Base-by-base conservation (phyloP, 2,888 invertebrate genomes). In the Stomorhina lunata region DNA sequence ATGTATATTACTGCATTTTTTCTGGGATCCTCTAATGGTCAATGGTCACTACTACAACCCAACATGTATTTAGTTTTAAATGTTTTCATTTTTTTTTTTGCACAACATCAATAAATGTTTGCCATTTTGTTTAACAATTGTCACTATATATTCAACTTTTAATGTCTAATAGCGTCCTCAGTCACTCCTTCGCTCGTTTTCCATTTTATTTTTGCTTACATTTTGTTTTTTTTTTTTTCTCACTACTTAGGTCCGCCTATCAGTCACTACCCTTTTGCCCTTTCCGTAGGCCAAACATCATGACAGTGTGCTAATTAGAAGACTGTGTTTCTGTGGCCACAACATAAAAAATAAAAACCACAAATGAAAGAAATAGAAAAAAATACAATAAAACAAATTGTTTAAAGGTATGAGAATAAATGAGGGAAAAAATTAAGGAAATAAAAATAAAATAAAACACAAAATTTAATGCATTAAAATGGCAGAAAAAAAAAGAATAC, bases 301-400 rank as follows among this genome's bases (percentile, higher is more conserved):
- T 69, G 72, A 77, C 76, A 73, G 61, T 83, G 83, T 82, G 80
- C 79, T 84, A 84, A 84, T 84, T 84, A 84, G 82, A 73, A 80
- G 84, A 79, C 82, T 79, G 81, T 84, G 84, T 84, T 84, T 78
- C 77, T 84, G 81, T 81, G 84, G 85, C 81, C 84, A 75, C 87
- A 82, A 76, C 71, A 72, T 45, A 68, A 61, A 73, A 80, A 75
- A 57, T 48, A 65, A 17, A 79, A 79, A 59, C 77, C 72, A 73
- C 82, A 73, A 82, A 68, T 76, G 57, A 29, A 81, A 71, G 32
- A 59, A 63, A 57, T 6, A 34, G 3, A 29, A 53, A 83, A 69
- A 73, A 66, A 25, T 43, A 32, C 2, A 22, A 34, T n/a, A 7
- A n/a, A 32, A 29, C 43, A 43, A 43, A 43, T n/a, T 43, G 15